Evolutionary conservation across 2,888 invertebrate genomes (phyloP).

Genomic region (Vannuccia rotundouncinata): DNA sequence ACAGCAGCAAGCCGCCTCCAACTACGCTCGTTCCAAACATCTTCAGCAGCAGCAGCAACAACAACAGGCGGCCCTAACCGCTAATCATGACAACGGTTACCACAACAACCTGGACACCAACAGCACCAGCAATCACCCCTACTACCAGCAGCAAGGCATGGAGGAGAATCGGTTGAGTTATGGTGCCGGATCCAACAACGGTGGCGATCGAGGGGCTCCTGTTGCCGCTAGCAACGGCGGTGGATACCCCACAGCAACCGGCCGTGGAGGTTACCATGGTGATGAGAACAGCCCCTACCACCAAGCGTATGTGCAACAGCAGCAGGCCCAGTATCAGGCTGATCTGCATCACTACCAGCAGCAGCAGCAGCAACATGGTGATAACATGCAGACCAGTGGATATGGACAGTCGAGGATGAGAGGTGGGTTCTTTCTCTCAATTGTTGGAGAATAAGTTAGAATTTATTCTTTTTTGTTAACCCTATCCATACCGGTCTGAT

Average conservation of each 20-base stretch:
- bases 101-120: neutral
- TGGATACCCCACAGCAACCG: neutral
- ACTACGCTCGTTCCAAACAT: neutral
- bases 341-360: neutral
- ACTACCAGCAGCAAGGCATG: neutral
- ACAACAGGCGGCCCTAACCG: neutral
- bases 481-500: neutral
- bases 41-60: neutral
- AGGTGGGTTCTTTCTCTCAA: neutral
- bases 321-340: neutral
- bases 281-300: neutral
- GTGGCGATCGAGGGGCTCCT: too few relatives aligned
- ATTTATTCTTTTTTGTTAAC: neutral
- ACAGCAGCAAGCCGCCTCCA: neutral
- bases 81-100: neutral
- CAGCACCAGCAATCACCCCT: neutral
- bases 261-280: neutral
- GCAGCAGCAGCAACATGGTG: too few relatives aligned
- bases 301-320: neutral
- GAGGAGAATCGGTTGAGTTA: neutral
- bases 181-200: neutral
- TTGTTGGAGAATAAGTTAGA: neutral
- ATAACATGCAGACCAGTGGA: neutral
- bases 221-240: too few relatives aligned
- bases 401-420: neutral